Evolutionary conservation across 2,113 vertebrate genomes (phyloP).

Genomic region (Ursus arctos): DNA sequence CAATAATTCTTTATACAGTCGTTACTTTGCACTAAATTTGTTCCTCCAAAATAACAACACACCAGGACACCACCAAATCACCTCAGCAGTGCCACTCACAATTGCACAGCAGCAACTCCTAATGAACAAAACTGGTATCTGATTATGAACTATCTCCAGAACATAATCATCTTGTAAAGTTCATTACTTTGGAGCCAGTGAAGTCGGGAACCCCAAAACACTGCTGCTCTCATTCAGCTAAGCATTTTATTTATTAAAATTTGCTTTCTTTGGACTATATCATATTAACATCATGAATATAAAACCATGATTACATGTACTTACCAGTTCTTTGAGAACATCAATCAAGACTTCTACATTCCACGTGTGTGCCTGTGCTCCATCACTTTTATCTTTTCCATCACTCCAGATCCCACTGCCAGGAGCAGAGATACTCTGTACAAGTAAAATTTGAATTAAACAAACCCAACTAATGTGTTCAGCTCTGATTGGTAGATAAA

Average conservation of each 20-base stretch:
- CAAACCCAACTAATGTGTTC: background rate
- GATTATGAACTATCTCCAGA: background rate
- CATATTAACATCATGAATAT: background rate
- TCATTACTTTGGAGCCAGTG: background rate
- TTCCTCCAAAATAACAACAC: background rate
- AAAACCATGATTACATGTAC: constrained; percentile 71
- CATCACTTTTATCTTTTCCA: constrained; percentile 98
- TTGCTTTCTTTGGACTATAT: background rate
- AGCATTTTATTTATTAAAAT: constrained; percentile 2
- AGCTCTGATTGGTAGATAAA: background rate
- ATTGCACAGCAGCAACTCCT: background rate
- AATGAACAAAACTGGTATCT: background rate
- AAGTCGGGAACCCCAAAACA: background rate
- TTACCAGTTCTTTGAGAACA: constrained; percentile 97
- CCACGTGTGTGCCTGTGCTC: constrained; percentile 97
- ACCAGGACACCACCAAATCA: background rate
- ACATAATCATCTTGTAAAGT: background rate
- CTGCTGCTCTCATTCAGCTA: background rate
- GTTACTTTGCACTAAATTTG: background rate
- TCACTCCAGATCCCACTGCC: constrained; percentile 99
- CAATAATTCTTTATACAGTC: background rate
- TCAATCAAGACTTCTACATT: constrained; percentile 99
- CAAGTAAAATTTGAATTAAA: constrained; percentile 65
- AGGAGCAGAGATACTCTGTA: constrained; percentile 97
- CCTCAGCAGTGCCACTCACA: background rate